Evolutionary conservation across 2,888 invertebrate genomes (phyloP).

Genomic region (Herminia tarsipennalis): DNA sequence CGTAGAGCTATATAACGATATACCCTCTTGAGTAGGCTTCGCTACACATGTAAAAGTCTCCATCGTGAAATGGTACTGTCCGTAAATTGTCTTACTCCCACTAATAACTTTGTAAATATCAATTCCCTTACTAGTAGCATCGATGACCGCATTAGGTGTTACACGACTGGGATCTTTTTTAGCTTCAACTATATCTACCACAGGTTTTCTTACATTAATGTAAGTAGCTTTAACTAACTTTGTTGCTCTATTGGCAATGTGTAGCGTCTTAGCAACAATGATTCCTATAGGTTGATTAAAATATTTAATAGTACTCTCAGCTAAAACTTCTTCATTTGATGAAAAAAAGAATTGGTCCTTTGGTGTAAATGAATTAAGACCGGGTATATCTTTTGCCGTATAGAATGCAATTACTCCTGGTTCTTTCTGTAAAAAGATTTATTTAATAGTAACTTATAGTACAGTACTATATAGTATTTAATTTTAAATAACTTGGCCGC

Average conservation of each 20-base stretch:
- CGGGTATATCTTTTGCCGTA: slow-evolving; percentile 88
- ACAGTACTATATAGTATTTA: too few species aligned
- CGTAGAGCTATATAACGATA: too few species aligned
- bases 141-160: too few species aligned
- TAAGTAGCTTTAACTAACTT: slow-evolving; percentile 84
- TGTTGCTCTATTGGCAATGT: slow-evolving; percentile 83
- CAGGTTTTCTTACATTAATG: slow-evolving; percentile 50
- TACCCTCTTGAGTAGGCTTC: too few species aligned
- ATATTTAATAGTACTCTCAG: slow-evolving; percentile 50
- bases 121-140: too few species aligned
- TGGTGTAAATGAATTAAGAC: slow-evolving; percentile 85
- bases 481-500: too few species aligned
- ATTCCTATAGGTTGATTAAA: slow-evolving; percentile 59
- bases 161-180: too few species aligned
- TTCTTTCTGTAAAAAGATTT: slow-evolving; percentile 81
- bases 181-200: slow-evolving; percentile 22
- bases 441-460: too few species aligned
- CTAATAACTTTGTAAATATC: too few species aligned
- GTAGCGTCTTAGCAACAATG: slow-evolving; percentile 84
- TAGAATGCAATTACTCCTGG: slow-evolving; percentile 87
- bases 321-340: slow-evolving; percentile 62
- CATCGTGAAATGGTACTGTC: too few species aligned
- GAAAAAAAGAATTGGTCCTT: slow-evolving; percentile 27
- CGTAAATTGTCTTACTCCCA: too few species aligned
- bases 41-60: too few species aligned